These are phyloP conservation scores for Odocoileus virginianus DNA, from an alignment of 2,113 vertebrate species.

Conservation along the genomic window DNA sequence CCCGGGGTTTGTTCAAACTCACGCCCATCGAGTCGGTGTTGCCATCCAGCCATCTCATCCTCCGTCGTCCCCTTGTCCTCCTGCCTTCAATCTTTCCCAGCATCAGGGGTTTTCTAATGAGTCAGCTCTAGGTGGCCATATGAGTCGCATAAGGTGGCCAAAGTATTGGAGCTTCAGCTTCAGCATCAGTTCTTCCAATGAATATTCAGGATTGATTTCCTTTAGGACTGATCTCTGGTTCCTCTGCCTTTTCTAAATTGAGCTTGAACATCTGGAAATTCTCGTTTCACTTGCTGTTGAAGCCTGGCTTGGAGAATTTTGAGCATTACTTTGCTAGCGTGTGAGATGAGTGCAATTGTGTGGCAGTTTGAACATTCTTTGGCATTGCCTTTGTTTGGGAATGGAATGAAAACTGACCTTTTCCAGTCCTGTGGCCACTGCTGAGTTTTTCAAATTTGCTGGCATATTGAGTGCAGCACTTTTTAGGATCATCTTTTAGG, in stretches of 20 bases:
- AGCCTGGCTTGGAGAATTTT: not conserved
- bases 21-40: fast-evolving
- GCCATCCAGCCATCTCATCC: not conserved
- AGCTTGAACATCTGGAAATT: not conserved
- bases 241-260: not conserved
- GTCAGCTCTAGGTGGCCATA: not conserved
- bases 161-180: not conserved
- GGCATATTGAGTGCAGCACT: not conserved
- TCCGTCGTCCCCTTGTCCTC: not conserved
- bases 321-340: not conserved
- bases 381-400: not conserved
- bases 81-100: not conserved
- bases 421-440: not conserved
- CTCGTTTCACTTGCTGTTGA: not conserved
- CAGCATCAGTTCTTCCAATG: not conserved
- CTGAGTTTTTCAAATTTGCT: not conserved
- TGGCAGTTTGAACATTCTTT: not conserved
- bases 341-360: not conserved
- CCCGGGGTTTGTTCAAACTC: not conserved
- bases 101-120: not conserved
- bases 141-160: not conserved
- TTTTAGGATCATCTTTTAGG: not conserved
- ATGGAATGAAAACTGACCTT: not conserved
- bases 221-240: not conserved
- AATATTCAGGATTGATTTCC: not conserved